Evolutionary conservation across 1,140 invertebrate species (phyloP), one percentile per base, ranked within the genome.

Genomic region (Helicoverpa zea): DNA sequence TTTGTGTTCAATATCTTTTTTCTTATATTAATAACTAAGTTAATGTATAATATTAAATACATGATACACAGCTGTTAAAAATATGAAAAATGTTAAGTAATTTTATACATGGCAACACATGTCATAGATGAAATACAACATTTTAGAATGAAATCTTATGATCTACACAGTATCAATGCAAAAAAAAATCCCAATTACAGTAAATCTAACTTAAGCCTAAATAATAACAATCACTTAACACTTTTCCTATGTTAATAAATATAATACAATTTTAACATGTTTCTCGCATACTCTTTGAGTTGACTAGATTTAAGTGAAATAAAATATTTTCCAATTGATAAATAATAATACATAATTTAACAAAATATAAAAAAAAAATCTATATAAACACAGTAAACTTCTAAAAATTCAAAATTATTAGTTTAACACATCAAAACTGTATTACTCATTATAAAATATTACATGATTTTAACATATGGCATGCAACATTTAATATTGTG

Each of bases 1-100:
- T 16, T 73, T 64, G 58, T 64, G 54, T 66, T 49, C 59, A 18
- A 52, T 43, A 43, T 43, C 18, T 81, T 52, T 58, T 16, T 59
- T 10, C n/a, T 56, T 66, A 56, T 43, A n/a, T 16, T 70, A 18
- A 16, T 43, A 43, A 58, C 56, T 58, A 23, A 7, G 18, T 14
- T 18, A 11, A 14, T 23, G 2, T 30, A 29, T 18, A 35, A 63
- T 63, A 63, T 16, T 76, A 63, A 23, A 3, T 29, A 29, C 11
- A 30, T 9, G 9, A 1, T 76, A 76, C 56, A 76, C 7, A 63
- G 49, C 54, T 58, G 29, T 77, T 4, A 59, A 73, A 83, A 83
- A 84, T 82, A 84, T 54, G 85, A 85, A 86, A 84, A 85, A 85
- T 86, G 82, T 84, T 83, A 86, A 81, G 75, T 81, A 74, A 58